A percentile compares a stretch with the other conserved stretches of the same genome.
phyloP scores from a whole-genome alignment of 30 jellyfish, hydroid and myxozoan genomes.

The Pelagia noctiluca region DNA sequence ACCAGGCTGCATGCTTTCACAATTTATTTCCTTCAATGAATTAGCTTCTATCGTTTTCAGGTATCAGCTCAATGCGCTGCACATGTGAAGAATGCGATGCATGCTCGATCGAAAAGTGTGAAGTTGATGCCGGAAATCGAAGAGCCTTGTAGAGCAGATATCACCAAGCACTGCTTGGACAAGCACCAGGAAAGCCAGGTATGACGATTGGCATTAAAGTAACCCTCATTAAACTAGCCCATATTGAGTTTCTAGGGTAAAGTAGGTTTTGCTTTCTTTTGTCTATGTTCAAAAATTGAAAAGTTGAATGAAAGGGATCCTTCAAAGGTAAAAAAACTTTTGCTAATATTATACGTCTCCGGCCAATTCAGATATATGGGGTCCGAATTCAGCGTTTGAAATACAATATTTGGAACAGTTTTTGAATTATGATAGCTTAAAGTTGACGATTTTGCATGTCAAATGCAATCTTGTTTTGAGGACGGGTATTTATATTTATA shows the following conservation, averaged over 20 bases:
- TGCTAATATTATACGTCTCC: background rate
- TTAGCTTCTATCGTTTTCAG: too few relatives aligned
- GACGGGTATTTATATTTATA: too few relatives aligned
- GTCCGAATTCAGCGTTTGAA: too few relatives aligned
- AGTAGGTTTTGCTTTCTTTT: background rate
- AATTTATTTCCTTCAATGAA: too few relatives aligned
- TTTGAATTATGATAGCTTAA: too few relatives aligned
- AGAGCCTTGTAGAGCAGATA: constrained; percentile 71
- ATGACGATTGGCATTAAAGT: too few relatives aligned
- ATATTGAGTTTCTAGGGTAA: background rate
- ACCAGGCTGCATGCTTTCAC: too few relatives aligned
- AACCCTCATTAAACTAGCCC: background rate
- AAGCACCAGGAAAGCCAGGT: constrained; percentile 78
- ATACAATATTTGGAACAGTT: too few relatives aligned
- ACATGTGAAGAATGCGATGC: constrained; percentile 89
- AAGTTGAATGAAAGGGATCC: background rate
- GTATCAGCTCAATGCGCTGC: constrained; percentile 79
- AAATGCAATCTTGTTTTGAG: too few relatives aligned
- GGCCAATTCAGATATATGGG: background rate
- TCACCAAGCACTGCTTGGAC: constrained; percentile 83
- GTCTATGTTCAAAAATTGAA: background rate
- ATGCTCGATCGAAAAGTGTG: constrained; percentile 77
- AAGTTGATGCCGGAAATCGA: constrained; percentile 88
- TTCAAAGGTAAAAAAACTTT: background rate
- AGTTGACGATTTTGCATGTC: too few relatives aligned